Evolutionary conservation across 2,888 invertebrate species (phyloP), one percentile per base, ranked within the genome.

Genomic region (Minunthozetes semirufus): DNA sequence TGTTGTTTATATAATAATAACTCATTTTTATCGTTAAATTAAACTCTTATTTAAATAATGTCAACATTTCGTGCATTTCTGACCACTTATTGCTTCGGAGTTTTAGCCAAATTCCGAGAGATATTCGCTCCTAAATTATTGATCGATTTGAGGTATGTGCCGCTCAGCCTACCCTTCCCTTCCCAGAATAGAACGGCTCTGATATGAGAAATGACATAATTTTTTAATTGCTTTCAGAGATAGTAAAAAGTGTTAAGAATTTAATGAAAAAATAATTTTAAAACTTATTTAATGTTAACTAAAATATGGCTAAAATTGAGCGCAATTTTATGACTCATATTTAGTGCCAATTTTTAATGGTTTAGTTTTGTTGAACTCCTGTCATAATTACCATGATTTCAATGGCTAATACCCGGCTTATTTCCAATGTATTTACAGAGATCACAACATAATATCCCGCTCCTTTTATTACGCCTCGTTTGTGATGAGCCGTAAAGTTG

Each of bases 401-500:
- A 22, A 13, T 59, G n/a, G 19, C 25, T 19, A 27, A 5, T 22
- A 25, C 13, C 27, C 53, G 53, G 17, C 4, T 61, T 61, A 27
- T 61, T 33, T 76, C 38, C 42, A 42, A n/a, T 59, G n/a, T n/a
- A n/a, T 53, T 61, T 74, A 53, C 63, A 78, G 78, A 6, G 75
- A 77, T 73, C 66, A 72, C 6, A 77, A 75, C 50, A 73, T 78
- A 29, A 77, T 78, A 46, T 71, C 76, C 29, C 73, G 78, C 15
- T 42, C 77, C n/a, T 77, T 76, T 38, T 75, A 77, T 68, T 77
- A 78, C 74, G 72, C 76, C 48, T 77, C 76, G 53, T 77, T 76
- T 72, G 76, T 78, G 19, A 33, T 78, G 15, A 71, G 72, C 42
- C 73, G 76, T 27, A 74, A 77, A 56, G 61, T 76, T 22, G 70